A percentile compares a stretch with the other conserved stretches of the same genome.
Conservation (phyloP, 2,113 vertebrate species). For the Tenebrosternarchus preto region DNA sequence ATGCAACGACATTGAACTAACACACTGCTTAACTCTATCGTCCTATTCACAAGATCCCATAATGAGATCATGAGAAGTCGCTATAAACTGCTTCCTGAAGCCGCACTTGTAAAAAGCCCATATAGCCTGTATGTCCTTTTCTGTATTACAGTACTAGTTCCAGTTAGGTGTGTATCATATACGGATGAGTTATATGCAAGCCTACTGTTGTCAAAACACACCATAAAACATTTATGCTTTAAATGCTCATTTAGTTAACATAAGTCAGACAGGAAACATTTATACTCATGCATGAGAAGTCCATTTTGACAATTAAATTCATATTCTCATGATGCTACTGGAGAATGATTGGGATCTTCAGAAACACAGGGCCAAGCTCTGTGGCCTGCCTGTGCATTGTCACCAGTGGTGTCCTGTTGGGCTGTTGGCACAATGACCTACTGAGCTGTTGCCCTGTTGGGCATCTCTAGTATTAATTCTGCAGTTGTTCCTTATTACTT, state of each 20-base stretch:
- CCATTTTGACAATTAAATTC: not conserved
- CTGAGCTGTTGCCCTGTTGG: too few relatives aligned
- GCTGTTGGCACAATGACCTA: too few relatives aligned
- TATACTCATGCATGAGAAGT: not conserved
- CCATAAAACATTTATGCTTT: not conserved
- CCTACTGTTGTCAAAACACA: not conserved
- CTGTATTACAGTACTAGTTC: too few relatives aligned
- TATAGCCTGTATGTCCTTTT: too few relatives aligned
- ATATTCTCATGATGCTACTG: not conserved
- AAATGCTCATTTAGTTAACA: not conserved
- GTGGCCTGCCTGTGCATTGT: not conserved
- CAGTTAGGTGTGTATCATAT: too few relatives aligned
- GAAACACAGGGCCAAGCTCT: not conserved
- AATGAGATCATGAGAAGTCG: too few relatives aligned
- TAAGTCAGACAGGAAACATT: not conserved
- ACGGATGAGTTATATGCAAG: too few relatives aligned
- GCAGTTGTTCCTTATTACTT: slow-evolving; percentile 3
- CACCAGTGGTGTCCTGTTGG: slow-evolving; percentile 9
- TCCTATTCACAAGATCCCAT: too few relatives aligned
- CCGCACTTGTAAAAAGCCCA: too few relatives aligned
- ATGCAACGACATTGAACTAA: too few relatives aligned
- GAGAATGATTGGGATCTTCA: slow-evolving; percentile 1
- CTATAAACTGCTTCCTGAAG: too few relatives aligned
- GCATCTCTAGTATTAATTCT: slow-evolving; percentile 16
- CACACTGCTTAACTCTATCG: too few relatives aligned